Conservation (phyloP, 2,888 invertebrate genomes). For the Yponomeuta malinellus region DNA sequence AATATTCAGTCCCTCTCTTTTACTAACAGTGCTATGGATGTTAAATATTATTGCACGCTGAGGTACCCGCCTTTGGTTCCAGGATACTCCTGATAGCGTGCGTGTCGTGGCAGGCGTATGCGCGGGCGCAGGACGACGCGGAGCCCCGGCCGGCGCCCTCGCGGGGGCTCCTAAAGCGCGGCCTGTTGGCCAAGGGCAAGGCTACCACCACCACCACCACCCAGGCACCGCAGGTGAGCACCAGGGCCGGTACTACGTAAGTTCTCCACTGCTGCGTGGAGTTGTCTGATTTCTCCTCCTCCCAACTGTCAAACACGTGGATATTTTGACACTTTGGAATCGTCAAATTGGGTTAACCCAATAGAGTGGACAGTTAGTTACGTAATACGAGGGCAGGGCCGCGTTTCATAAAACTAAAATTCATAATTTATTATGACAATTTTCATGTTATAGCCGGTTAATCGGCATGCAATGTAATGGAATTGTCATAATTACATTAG, state of each 20-base stretch:
- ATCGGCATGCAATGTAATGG: no score
- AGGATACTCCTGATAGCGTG: constrained; percentile 54
- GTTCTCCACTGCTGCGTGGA: neutral
- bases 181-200: constrained; percentile 49
- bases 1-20: no score
- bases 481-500: no score
- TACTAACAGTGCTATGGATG: no score
- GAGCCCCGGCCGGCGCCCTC: constrained; percentile 36
- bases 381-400: no score
- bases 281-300: neutral
- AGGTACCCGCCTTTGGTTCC: constrained; percentile 29
- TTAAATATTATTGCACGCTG: neutral
- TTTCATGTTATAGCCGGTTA: no score
- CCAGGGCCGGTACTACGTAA: neutral
- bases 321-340: no score
- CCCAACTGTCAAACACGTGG: neutral
- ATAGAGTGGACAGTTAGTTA: no score
- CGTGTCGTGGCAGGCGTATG: constrained; percentile 38
- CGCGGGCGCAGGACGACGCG: constrained; percentile 48
- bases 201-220: constrained; percentile 61
- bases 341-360: no score
- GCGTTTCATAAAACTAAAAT: no score
- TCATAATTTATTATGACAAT: no score
- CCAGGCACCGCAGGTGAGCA: constrained; percentile 47
- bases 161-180: constrained; percentile 55